A percentile compares a stretch with the other conserved stretches of the same genome.
Evolutionary conservation across 2,888 invertebrate species (phyloP).

Genomic region (Leptopilina myrica): DNA sequence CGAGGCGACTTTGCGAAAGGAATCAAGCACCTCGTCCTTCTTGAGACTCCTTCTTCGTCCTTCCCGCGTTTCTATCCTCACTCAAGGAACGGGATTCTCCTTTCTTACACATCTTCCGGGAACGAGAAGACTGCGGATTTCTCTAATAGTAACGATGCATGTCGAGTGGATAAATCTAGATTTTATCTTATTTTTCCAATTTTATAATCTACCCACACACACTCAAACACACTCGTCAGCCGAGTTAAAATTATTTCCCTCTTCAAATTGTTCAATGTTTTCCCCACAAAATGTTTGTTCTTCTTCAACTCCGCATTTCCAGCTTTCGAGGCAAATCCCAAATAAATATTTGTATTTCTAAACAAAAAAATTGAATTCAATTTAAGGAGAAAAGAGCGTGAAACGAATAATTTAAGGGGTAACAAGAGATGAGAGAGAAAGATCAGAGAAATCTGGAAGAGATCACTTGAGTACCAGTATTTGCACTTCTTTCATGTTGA

Average conservation of each 20-base stretch:
- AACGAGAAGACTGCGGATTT: background rate
- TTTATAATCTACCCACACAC: background rate
- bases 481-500: slow-evolving; percentile 18
- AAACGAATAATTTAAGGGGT: background rate
- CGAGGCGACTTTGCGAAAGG: slow-evolving; percentile 1
- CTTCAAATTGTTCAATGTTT: too few species aligned
- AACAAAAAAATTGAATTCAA: too few species aligned
- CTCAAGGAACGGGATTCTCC: slow-evolving; percentile 45
- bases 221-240: background rate
- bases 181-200: background rate
- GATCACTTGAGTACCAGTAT: slow-evolving; percentile 23
- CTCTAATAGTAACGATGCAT: slow-evolving; percentile 29
- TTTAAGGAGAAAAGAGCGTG: too few species aligned
- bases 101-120: slow-evolving; percentile 34
- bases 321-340: too few species aligned
- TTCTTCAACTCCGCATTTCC: too few species aligned
- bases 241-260: too few species aligned
- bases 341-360: too few species aligned
- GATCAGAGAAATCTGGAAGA: slow-evolving; percentile 7
- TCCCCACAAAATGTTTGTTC: too few species aligned
- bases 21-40: slow-evolving; percentile 36
- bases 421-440: background rate
- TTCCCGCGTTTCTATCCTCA: slow-evolving; percentile 1
- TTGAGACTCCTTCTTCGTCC: slow-evolving; percentile 28
- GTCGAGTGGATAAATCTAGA: slow-evolving; percentile 47